phyloP scores from a whole-genome alignment of 2,113 vertebrate species.

The Orientallactaga bullata region DNA sequence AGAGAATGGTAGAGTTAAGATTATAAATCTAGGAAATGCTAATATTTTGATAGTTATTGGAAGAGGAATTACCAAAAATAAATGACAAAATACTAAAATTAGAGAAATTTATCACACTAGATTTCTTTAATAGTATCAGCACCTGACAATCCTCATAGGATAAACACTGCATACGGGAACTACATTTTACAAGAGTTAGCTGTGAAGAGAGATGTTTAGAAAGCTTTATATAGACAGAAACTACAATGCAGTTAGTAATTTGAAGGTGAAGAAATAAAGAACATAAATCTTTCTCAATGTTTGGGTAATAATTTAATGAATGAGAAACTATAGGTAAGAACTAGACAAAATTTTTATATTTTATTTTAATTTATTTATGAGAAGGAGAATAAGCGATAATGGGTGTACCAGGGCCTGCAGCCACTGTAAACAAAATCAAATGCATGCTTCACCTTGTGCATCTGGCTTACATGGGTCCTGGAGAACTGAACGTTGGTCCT shows the following conservation, averaged over 20 bases:
- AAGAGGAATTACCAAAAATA: background rate
- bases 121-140: background rate
- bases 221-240: background rate
- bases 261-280: background rate
- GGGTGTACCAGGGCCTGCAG: no score
- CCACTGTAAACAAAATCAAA: no score
- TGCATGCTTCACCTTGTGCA: no score
- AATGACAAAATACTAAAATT: constrained; percentile 6
- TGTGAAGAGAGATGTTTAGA: background rate
- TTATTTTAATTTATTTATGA: no score
- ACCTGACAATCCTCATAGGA: background rate
- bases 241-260: background rate
- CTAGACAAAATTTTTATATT: background rate
- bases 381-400: background rate
- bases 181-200: background rate
- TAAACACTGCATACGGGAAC: background rate
- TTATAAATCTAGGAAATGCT: background rate
- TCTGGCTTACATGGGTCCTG: no score
- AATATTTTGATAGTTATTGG: background rate
- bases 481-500: no score
- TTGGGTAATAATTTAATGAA: constrained; percentile 1
- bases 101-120: background rate
- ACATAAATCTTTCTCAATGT: background rate
- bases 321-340: background rate
- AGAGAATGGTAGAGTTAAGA: background rate